Conservation (phyloP, 2,113 vertebrate genomes). For the human (Homo sapiens) region GRCh38 chr1:7345501-7346000, state of each 20-base stretch:
- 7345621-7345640: not conserved
- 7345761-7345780: not conserved
- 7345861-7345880: not conserved
- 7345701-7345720: not conserved
- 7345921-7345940: not conserved
- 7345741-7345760: not conserved
- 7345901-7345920: not conserved
- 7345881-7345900: not conserved
- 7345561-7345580: not conserved
- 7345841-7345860: not conserved
- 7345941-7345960: not conserved
- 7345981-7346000: accelerated
- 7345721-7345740: not conserved
- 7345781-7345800: not conserved
- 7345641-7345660: not conserved
- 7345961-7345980: not conserved
- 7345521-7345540: not conserved
- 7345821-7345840: not conserved
- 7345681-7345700: not conserved
- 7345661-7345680: not conserved
- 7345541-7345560: not conserved
- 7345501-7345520: not conserved
- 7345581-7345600: not conserved
- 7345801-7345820: not conserved
- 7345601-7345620: not conserved